A percentile compares a stretch with the other conserved stretches of the same genome.
These are phyloP conservation scores for Leptobrachium leishanense DNA, from an alignment of 2,113 vertebrate species.

Conservation along the genomic window DNA sequence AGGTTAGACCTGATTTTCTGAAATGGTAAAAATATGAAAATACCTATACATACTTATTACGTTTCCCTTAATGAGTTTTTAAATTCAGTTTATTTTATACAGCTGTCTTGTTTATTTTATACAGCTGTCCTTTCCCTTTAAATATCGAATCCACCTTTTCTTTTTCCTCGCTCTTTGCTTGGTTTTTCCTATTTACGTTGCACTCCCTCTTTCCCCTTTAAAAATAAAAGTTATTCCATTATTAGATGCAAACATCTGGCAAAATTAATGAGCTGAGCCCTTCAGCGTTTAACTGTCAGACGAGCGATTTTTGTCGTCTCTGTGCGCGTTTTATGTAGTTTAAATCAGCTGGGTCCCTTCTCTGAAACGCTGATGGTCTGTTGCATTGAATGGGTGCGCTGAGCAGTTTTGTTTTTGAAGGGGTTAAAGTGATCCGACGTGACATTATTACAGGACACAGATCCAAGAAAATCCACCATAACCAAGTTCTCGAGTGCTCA, in stretches of 20 bases:
- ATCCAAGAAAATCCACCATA: neutral
- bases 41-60: no score
- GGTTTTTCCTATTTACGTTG: no score
- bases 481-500: neutral
- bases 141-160: no score
- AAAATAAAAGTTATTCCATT: no score
- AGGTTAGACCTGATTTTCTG: no score
- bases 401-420: neutral
- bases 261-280: neutral
- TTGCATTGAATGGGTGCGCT: neutral
- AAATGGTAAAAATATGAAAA: no score
- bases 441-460: neutral
- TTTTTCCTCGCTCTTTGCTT: no score
- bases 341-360: neutral
- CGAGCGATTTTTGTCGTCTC: neutral
- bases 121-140: no score
- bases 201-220: no score
- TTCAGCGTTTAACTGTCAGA: neutral
- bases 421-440: slow-evolving; percentile 19
- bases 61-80: no score
- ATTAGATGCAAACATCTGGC: neutral
- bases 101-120: no score
- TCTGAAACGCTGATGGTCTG: neutral
- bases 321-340: neutral
- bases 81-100: no score